A percentile compares a stretch with the other conserved stretches of the same genome.
These are phyloP conservation scores for Hydrotaea cyrtoneurina DNA, from an alignment of 2,888 invertebrate species.

Conservation along the genomic window DNA sequence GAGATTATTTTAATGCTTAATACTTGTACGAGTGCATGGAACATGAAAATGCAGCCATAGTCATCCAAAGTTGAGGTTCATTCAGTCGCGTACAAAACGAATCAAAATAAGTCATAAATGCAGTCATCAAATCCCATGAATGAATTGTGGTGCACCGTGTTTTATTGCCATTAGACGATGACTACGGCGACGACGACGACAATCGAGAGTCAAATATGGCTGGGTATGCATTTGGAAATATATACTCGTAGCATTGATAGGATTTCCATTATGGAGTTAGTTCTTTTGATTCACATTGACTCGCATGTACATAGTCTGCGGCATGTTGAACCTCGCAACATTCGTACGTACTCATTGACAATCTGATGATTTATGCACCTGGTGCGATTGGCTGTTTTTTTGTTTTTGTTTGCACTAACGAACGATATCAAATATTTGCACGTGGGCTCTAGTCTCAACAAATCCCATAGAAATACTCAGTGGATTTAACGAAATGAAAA, in stretches of 20 bases:
- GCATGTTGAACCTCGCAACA: constrained; percentile 26
- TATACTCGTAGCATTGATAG: neutral
- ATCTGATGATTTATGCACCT: constrained; percentile 49
- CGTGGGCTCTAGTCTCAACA: constrained; percentile 22
- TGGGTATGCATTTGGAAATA: neutral
- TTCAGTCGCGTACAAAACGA: neutral
- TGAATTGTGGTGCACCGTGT: neutral
- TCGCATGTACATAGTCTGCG: neutral
- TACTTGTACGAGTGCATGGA: neutral
- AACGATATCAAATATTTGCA: constrained; percentile 29
- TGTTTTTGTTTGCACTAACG: no score
- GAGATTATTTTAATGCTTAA: neutral
- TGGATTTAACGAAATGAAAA: neutral
- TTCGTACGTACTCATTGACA: constrained; percentile 21
- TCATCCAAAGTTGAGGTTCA: no score
- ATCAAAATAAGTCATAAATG: constrained; percentile 11
- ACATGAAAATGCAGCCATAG: no score
- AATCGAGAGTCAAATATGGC: no score
- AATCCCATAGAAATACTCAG: neutral
- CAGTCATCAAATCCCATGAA: neutral
- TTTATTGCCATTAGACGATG: constrained; percentile 13
- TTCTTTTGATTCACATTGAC: constrained; percentile 20
- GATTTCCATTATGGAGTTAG: constrained; percentile 3
- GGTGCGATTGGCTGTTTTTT: constrained; percentile 1
- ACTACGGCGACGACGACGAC: neutral